These are phyloP conservation scores for Dorcus hopei DNA, from an alignment of 2,888 invertebrate species.

Conservation along the genomic window DNA sequence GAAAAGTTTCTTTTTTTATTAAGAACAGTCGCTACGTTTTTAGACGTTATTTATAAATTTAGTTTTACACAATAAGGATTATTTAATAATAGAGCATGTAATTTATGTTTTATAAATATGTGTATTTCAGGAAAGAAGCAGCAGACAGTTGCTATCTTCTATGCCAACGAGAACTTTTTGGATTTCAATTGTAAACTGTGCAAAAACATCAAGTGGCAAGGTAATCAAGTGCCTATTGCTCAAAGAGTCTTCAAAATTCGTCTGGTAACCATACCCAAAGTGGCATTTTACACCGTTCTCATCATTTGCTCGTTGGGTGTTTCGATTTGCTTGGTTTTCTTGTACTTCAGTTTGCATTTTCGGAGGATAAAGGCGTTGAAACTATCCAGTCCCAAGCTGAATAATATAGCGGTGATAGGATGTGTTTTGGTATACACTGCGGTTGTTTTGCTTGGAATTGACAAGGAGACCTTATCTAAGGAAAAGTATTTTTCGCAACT, in stretches of 20 bases:
- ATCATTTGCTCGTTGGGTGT: slow-evolving; percentile 73
- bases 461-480: slow-evolving; percentile 72
- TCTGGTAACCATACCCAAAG: slow-evolving; percentile 73
- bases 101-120: too few relatives aligned
- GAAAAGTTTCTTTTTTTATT: too few relatives aligned
- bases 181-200: slow-evolving; percentile 72
- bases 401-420: slow-evolving; percentile 88
- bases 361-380: slow-evolving; percentile 84
- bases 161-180: slow-evolving; percentile 61
- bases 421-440: slow-evolving; percentile 88
- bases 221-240: slow-evolving; percentile 77
- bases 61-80: too few relatives aligned
- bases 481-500: slow-evolving; percentile 71
- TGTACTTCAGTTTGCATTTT: slow-evolving; percentile 80
- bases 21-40: too few relatives aligned
- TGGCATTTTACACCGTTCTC: slow-evolving; percentile 71
- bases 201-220: slow-evolving; percentile 66
- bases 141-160: slow-evolving; percentile 71
- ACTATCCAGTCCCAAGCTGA: slow-evolving; percentile 85
- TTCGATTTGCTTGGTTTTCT: slow-evolving; percentile 68
- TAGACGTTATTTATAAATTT: too few relatives aligned
- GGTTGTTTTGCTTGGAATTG: slow-evolving; percentile 80
- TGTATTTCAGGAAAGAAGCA: slow-evolving; percentile 62
- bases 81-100: too few relatives aligned
- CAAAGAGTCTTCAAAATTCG: slow-evolving; percentile 70